Conservation (phyloP, 2,797 vertebrate species). For the Spea hammondii region DNA sequence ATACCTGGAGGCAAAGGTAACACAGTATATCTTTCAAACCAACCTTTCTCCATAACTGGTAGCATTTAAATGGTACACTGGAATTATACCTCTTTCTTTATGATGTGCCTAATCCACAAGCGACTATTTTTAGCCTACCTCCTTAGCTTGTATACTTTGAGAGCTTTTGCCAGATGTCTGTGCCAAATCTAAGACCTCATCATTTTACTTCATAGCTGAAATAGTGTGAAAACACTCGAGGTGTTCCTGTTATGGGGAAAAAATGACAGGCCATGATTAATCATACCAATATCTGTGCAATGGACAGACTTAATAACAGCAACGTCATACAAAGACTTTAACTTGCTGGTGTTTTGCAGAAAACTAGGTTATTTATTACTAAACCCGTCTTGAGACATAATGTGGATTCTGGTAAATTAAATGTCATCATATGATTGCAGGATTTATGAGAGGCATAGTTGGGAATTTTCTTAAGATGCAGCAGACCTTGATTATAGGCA, state of each 20-base stretch:
- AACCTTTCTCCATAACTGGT: background rate
- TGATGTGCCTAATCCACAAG: slow-evolving; percentile 16
- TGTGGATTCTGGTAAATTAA: slow-evolving; percentile 3
- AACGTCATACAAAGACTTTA: slow-evolving; percentile 29
- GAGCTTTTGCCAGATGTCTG: slow-evolving; percentile 25
- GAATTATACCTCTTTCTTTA: slow-evolving; percentile 42
- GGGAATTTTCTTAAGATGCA: background rate
- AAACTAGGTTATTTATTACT: slow-evolving; percentile 24
- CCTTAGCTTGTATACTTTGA: slow-evolving; percentile 22
- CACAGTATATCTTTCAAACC: no score
- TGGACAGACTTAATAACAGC: slow-evolving; percentile 40
- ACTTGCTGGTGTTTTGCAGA: slow-evolving; percentile 29
- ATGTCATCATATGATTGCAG: slow-evolving; percentile 8
- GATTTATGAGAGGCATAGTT: slow-evolving; percentile 24
- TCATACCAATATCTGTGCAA: slow-evolving; percentile 35
- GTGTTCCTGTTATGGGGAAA: slow-evolving; percentile 50
- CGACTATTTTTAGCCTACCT: slow-evolving; percentile 55
- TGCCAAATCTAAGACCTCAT: slow-evolving; percentile 53
- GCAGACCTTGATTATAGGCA: background rate
- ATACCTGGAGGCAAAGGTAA: no score
- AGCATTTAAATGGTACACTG: slow-evolving; percentile 33
- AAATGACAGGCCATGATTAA: slow-evolving; percentile 42
- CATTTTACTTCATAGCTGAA: slow-evolving; percentile 43
- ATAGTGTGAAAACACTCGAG: slow-evolving; percentile 33
- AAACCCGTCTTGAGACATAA: slow-evolving; percentile 3